These are phyloP conservation scores for Myotis brandtii DNA, from an alignment of 2,113 vertebrate genomes.

Conservation along the genomic window DNA sequence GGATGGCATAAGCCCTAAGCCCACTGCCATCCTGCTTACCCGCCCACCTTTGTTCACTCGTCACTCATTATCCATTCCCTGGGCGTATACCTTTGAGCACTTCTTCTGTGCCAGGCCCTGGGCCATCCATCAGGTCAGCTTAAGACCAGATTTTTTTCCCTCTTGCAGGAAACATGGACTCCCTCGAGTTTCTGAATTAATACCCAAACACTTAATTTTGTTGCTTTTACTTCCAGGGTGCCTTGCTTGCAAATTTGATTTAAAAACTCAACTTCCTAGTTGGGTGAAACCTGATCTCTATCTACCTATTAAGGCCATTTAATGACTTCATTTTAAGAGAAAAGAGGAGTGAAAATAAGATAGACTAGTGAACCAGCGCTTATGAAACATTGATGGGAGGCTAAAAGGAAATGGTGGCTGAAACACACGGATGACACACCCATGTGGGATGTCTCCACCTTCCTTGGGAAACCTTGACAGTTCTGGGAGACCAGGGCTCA, in stretches of 20 bases:
- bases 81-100: neutral
- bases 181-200: neutral
- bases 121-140: neutral
- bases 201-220: neutral
- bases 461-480: neutral
- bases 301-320: neutral
- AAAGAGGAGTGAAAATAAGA: neutral
- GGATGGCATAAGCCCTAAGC: neutral
- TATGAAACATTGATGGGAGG: neutral
- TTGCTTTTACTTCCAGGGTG: neutral
- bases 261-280: conserved; percentile 13
- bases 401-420: neutral
- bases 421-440: no score
- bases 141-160: neutral
- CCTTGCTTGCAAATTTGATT: neutral
- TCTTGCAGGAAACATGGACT: neutral
- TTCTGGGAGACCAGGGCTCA: neutral
- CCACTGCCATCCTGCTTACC: neutral
- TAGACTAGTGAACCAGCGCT: neutral
- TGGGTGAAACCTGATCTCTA: neutral
- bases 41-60: neutral
- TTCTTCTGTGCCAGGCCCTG: neutral
- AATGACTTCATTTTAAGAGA: conserved; percentile 25
- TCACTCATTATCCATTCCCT: neutral
- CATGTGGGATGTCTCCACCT: neutral